Conservation (phyloP, 2,888 invertebrate species). For the Beris chalybata region DNA sequence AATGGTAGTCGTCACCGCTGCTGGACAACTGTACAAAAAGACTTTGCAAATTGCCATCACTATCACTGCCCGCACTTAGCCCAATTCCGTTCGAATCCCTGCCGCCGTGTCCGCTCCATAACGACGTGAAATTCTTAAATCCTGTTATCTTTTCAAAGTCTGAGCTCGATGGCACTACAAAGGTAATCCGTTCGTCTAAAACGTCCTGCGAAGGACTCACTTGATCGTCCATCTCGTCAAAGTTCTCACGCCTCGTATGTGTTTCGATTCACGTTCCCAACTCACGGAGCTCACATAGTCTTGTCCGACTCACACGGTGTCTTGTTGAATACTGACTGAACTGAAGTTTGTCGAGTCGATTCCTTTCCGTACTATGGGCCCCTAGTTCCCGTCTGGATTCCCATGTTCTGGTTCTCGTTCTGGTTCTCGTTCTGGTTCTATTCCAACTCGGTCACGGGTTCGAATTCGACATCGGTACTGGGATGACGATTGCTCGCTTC, state of each 20-base stretch:
- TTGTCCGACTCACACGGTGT: no score
- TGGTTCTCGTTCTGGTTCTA: no score
- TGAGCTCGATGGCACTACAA: slow-evolving; percentile 53
- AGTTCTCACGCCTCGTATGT: background rate
- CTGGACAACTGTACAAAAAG: slow-evolving; percentile 48
- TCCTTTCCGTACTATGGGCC: no score
- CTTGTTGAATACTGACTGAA: no score
- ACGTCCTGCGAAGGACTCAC: slow-evolving; percentile 17
- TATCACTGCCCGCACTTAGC: background rate
- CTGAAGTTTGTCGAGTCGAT: no score
- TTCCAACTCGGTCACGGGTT: no score
- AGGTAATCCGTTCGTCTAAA: slow-evolving; percentile 51
- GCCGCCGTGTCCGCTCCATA: slow-evolving; percentile 45
- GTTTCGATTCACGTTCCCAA: background rate
- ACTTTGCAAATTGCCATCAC: slow-evolving; percentile 20
- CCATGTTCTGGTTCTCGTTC: no score
- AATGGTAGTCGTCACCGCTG: slow-evolving; percentile 51
- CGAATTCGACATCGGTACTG: no score
- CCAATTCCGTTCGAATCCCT: background rate
- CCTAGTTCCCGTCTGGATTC: no score
- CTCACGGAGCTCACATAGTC: background rate
- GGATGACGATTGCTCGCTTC: no score
- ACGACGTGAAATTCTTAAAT: slow-evolving; percentile 52
- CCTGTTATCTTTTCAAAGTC: slow-evolving; percentile 54
- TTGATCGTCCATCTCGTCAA: no score